These are phyloP conservation scores for Conger conger DNA, from an alignment of 2,113 vertebrate genomes.

Conservation along the genomic window DNA sequence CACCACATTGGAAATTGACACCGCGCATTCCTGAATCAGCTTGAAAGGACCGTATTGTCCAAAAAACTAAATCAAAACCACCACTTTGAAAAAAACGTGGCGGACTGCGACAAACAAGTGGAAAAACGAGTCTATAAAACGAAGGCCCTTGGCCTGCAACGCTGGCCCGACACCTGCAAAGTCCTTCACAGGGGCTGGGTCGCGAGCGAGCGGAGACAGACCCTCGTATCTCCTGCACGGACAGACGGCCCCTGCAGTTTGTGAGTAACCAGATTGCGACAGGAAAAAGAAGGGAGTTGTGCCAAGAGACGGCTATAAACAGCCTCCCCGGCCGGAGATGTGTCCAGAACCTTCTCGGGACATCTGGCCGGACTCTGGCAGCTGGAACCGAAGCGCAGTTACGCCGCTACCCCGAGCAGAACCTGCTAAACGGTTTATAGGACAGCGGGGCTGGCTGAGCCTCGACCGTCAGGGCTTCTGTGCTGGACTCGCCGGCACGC, in stretches of 20 bases:
- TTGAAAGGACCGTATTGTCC: no score
- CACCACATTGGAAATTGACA: no score
- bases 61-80: no score
- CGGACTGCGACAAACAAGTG: no score
- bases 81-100: no score
- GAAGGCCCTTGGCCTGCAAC: no score
- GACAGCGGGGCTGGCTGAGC: slow-evolving; percentile 43
- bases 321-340: slow-evolving; percentile 25
- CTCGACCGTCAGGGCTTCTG: background rate
- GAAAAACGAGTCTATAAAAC: no score
- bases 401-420: slow-evolving; percentile 36
- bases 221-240: no score
- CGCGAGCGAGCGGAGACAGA: no score
- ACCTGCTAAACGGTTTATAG: slow-evolving; percentile 40
- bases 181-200: no score
- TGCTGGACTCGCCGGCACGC: slow-evolving; percentile 21
- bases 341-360: slow-evolving; percentile 44
- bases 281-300: background rate
- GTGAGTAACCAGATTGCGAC: slow-evolving; percentile 14
- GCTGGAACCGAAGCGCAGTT: slow-evolving; percentile 46
- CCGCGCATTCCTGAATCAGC: no score
- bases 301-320: slow-evolving; percentile 47
- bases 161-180: no score
- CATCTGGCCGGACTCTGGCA: slow-evolving; percentile 49
- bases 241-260: background rate